Evolutionary conservation across 2,797 vertebrate species (phyloP), one percentile per base, ranked within the genome.

Genomic region (Xiphophorus birchmanni): DNA sequence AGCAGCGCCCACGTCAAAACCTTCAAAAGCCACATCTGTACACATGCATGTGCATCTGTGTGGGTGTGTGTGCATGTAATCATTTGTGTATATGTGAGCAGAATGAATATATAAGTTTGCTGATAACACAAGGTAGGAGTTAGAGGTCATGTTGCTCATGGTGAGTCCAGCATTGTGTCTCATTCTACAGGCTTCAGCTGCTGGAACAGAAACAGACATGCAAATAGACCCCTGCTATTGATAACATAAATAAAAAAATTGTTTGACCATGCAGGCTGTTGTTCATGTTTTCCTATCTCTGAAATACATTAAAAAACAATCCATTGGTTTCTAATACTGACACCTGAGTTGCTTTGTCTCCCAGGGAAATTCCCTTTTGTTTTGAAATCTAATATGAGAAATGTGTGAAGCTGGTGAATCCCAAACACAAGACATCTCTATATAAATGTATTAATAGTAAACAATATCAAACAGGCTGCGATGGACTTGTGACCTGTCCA

Each of bases 1-100:
- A 81, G 92, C 93, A 92, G 96, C 96, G 93, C 97, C 98, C 95
- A 98, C 97, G 95, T 95, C 88, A 91, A 91, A 93, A 91, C 94
- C 96, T 96, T 96, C 96, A 96, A 95, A 96, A 92, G 82, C 82
- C 80, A 90, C 75, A 83, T 83, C 82, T 90, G 82, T 82, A 79
- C 35, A 77, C 79, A 74, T 81, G 80, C 58, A 54, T 79, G 76
- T 83, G 79, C 77, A 74, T 77, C 13, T 44, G 77, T 78, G 79
- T 63, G 81, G 75, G 86, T 72, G 81, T 80, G 44, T 73, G 81
- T 80, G 74, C 75, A 48, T 48, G 52, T 80, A 74, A 80, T 75
- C 58, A 72, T 84, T 80, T 82, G 87, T 87, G 69, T 79, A 35
- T 63, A 81, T 72, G 71, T 82, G 86, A 82, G 87, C 84, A 81